phyloP scores from a whole-genome alignment of 2,888 invertebrate species.

The Digitonthophagus gazella region DNA sequence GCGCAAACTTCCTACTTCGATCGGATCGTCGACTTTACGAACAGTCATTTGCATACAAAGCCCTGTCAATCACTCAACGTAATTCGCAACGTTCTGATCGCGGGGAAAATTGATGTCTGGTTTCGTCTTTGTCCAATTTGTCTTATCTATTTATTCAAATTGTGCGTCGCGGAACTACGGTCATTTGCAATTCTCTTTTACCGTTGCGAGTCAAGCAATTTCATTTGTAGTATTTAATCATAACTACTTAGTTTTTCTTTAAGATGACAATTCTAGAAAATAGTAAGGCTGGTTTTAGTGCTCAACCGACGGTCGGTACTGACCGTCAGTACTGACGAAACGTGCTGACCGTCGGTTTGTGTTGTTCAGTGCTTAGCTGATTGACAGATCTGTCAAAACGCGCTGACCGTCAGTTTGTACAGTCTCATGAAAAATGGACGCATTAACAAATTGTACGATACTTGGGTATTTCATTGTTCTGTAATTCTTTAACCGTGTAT shows the following conservation, averaged over 20 bases:
- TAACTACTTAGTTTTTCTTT: background rate
- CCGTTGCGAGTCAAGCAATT: background rate
- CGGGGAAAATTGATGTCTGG: constrained; percentile 7
- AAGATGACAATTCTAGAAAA: background rate
- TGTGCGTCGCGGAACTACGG: constrained; percentile 1
- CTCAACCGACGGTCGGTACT: too few species aligned
- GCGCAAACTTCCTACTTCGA: background rate
- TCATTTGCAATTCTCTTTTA: constrained; percentile 10
- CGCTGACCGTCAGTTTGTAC: too few species aligned
- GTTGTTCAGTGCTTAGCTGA: too few species aligned
- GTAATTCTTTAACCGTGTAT: too few species aligned
- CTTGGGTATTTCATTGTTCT: too few species aligned
- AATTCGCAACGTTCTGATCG: constrained; percentile 20
- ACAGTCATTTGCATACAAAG: constrained; percentile 30
- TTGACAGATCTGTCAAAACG: too few species aligned
- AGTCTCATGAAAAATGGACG: too few species aligned
- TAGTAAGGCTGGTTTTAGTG: too few species aligned
- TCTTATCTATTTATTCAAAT: constrained; percentile 12
- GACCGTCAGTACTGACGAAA: too few species aligned
- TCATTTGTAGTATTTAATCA: background rate
- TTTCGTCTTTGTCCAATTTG: constrained; percentile 13
- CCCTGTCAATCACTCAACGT: constrained; percentile 23
- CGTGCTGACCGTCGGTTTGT: too few species aligned
- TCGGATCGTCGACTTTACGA: background rate
- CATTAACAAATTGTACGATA: too few species aligned